These are phyloP conservation scores for Sminthopsis crassicaudata DNA, from an alignment of 2,113 vertebrate species.

Conservation along the genomic window DNA sequence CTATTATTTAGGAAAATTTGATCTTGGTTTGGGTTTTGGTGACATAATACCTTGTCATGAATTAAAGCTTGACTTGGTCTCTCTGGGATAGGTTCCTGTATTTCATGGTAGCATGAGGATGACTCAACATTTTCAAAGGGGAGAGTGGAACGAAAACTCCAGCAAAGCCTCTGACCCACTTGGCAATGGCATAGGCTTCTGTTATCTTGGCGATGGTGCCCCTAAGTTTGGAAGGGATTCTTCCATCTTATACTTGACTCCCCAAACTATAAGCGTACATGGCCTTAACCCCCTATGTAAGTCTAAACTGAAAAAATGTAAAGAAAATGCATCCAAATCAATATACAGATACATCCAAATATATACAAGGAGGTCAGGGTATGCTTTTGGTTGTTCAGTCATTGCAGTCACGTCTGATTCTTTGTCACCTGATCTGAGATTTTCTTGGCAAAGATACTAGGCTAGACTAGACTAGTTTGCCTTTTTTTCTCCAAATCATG, in stretches of 20 bases:
- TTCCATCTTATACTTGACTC: not conserved
- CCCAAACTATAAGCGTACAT: not conserved
- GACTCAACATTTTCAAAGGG: not conserved
- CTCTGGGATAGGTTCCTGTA: slow-evolving; percentile 9
- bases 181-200: not conserved
- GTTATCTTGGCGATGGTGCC: not conserved
- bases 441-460: too few species aligned
- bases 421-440: too few species aligned
- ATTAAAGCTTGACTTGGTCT: slow-evolving; percentile 31
- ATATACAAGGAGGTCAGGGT: not conserved
- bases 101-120: not conserved
- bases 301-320: not conserved
- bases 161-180: not conserved
- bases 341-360: not conserved
- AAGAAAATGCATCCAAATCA: not conserved
- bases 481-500: too few species aligned
- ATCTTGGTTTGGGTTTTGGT: slow-evolving; percentile 1
- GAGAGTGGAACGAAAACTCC: not conserved
- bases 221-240: not conserved
- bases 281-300: not conserved
- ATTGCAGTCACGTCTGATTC: too few species aligned
- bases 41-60: slow-evolving; percentile 6
- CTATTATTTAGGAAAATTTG: slow-evolving; percentile 14
- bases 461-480: too few species aligned
- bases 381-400: too few species aligned